phyloP scores from a whole-genome alignment of 1,140 invertebrate genomes.

The Papilio dardanus region DNA sequence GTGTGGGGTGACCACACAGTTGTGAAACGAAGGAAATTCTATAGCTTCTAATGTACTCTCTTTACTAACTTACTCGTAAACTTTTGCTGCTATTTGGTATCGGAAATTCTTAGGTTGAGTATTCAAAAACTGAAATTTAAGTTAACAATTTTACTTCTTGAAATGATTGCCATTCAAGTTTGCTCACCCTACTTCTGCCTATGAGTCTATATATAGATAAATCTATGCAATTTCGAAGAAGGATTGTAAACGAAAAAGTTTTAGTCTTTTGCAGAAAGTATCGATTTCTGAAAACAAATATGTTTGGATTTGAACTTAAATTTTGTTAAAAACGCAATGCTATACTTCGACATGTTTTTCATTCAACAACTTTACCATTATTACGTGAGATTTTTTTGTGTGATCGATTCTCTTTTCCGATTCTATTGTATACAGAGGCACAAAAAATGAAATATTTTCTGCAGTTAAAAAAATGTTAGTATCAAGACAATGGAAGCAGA shows the following conservation, averaged over 20 bases:
- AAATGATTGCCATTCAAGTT: not conserved
- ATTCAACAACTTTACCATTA: not conserved
- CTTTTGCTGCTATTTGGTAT: no score
- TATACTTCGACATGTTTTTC: no score
- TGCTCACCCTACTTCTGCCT: not conserved
- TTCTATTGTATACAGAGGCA: not conserved
- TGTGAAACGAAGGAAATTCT: not conserved
- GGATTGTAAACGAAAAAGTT: constrained; percentile 3
- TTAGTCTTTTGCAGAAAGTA: not conserved
- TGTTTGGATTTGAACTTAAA: not conserved
- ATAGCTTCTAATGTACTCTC: not conserved
- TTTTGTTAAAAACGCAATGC: not conserved
- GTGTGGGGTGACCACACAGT: constrained; percentile 12
- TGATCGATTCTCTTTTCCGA: not conserved
- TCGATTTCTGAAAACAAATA: not conserved
- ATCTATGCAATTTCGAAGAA: constrained; percentile 19
- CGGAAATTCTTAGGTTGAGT: no score
- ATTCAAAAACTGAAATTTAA: no score
- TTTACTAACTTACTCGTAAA: no score
- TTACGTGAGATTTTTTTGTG: not conserved
- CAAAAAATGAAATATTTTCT: not conserved
- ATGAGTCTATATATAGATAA: constrained; percentile 1
- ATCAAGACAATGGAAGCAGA: constrained; percentile 7
- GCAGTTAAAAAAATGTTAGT: not conserved
- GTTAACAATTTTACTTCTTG: no score